Conservation (phyloP, 2,888 invertebrate genomes). For the Bombylius major region DNA sequence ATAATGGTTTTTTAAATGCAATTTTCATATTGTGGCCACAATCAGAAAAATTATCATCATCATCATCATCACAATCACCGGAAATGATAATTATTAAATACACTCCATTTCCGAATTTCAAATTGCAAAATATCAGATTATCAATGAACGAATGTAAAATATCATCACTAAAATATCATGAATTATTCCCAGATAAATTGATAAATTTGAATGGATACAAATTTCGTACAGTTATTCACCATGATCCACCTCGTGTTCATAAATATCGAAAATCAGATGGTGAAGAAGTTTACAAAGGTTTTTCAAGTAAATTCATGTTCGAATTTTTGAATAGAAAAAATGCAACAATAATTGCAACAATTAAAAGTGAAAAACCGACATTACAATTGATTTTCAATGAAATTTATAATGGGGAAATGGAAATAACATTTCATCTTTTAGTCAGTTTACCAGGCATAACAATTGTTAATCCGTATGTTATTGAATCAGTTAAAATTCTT, state of each 20-base stretch:
- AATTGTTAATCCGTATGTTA: background rate
- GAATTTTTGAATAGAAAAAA: background rate
- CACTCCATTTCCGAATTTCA: background rate
- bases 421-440: background rate
- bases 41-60: background rate
- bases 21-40: background rate
- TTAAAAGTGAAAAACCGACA: too few relatives aligned
- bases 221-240: background rate
- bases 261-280: background rate
- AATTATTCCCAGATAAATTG: background rate
- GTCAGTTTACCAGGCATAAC: background rate
- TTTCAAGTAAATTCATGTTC: background rate
- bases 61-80: background rate
- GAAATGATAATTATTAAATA: background rate
- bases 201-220: conserved; percentile 2
- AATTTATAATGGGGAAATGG: background rate
- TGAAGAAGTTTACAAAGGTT: background rate
- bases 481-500: background rate
- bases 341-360: background rate
- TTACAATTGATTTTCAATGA: too few relatives aligned
- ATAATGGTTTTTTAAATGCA: background rate
- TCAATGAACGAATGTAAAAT: background rate
- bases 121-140: background rate
- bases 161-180: background rate
- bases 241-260: conserved; percentile 3